phyloP scores from a whole-genome alignment of 2,888 invertebrate genomes.

The Eretmocerus hayati region DNA sequence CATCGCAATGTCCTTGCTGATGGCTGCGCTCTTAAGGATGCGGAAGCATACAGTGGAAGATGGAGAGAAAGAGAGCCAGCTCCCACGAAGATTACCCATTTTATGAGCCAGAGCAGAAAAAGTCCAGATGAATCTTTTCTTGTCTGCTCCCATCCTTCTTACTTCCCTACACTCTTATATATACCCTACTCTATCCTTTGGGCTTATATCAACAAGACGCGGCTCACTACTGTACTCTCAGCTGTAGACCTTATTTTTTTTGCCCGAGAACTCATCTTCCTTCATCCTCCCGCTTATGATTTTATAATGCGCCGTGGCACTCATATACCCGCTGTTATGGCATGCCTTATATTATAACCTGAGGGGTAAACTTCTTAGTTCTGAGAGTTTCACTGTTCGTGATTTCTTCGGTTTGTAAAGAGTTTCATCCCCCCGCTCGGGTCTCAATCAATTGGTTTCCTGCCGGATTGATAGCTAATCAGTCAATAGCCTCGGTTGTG shows the following conservation, averaged over 20 bases:
- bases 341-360: too few relatives aligned
- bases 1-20: not conserved
- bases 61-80: slow-evolving; percentile 8
- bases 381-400: too few relatives aligned
- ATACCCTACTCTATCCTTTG: not conserved
- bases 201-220: too few relatives aligned
- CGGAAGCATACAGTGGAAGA: too few relatives aligned
- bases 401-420: too few relatives aligned
- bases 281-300: not conserved
- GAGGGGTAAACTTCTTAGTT: too few relatives aligned
- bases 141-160: not conserved
- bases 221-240: too few relatives aligned
- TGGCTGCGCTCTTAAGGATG: not conserved
- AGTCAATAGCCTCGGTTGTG: too few relatives aligned
- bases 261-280: not conserved
- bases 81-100: slow-evolving; percentile 31
- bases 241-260: too few relatives aligned
- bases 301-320: not conserved
- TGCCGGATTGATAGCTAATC: too few relatives aligned
- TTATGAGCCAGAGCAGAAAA: slow-evolving; percentile 26
- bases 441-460: too few relatives aligned
- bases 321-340: not conserved
- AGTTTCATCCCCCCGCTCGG: too few relatives aligned
- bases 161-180: not conserved
- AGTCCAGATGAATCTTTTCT: not conserved